These are phyloP conservation scores for Tauraco erythrolophus DNA, from an alignment of 2,113 vertebrate species.

Conservation along the genomic window DNA sequence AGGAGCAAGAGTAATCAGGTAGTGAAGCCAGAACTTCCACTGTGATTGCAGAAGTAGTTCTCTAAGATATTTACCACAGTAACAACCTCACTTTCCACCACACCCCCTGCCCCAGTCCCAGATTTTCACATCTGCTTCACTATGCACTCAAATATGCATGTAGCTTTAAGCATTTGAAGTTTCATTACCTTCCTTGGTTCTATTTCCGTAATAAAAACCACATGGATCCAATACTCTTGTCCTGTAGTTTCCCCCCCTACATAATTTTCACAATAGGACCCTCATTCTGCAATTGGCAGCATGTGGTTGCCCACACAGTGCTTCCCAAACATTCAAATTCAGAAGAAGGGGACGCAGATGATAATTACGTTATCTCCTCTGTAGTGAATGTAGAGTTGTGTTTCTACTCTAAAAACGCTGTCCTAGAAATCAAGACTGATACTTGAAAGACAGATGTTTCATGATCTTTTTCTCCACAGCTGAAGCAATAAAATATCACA, in stretches of 20 bases:
- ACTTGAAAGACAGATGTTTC: neutral
- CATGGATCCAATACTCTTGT: neutral
- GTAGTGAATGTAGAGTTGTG: neutral
- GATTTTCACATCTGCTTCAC: neutral
- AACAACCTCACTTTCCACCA: neutral
- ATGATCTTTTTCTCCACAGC: neutral
- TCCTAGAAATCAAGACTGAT: neutral
- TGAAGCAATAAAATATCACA: neutral
- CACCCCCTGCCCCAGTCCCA: rapidly evolving
- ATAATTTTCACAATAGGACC: neutral
- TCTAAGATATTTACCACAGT: neutral
- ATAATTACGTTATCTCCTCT: neutral
- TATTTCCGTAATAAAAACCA: neutral
- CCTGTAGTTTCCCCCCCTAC: neutral
- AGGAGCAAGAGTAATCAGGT: neutral
- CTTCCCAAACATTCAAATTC: neutral
- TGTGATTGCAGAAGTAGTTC: neutral
- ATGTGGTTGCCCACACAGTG: neutral
- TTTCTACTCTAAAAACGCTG: neutral
- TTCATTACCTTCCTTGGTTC: neutral
- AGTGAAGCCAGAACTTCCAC: neutral
- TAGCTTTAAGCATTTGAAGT: neutral
- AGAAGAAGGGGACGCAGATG: neutral
- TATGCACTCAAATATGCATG: neutral
- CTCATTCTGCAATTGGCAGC: neutral